Conservation (phyloP, 2,113 vertebrate species). For the Chionodraco myersi region DNA sequence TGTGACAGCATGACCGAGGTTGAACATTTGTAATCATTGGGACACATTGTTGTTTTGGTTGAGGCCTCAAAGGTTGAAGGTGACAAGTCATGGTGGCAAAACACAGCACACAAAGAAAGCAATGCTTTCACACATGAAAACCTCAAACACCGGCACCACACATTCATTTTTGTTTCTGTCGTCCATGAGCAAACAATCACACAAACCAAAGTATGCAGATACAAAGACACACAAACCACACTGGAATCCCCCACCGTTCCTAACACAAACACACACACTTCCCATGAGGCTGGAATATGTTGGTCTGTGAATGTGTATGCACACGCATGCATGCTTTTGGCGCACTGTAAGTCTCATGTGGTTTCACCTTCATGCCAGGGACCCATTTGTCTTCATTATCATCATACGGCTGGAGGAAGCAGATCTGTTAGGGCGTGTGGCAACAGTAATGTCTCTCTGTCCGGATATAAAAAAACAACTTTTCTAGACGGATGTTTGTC, state of each 20-base stretch:
- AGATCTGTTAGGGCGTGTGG: constrained; percentile 65
- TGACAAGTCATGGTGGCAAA: constrained; percentile 15
- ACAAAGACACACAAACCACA: constrained; percentile 42
- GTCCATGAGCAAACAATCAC: constrained; percentile 35
- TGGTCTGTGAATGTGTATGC: constrained; percentile 13
- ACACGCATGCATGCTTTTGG: constrained; percentile 18
- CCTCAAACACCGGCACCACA: constrained; percentile 6
- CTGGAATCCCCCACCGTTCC: constrained; percentile 23
- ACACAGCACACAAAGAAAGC: constrained; percentile 15
- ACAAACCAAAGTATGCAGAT: constrained; percentile 22
- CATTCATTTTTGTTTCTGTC: constrained; percentile 23
- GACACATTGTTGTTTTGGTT: constrained; percentile 9
- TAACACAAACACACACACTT: constrained; percentile 17
- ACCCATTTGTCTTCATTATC: constrained; percentile 78
- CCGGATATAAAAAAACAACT: constrained; percentile 54
- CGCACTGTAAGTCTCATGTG: constrained; percentile 63
- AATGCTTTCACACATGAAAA: constrained; percentile 8
- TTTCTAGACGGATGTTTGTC: constrained; percentile 62
- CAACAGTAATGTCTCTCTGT: constrained; percentile 60
- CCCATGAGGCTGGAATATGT: constrained; percentile 24
- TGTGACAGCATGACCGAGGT: constrained; percentile 13
- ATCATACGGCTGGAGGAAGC: constrained; percentile 61
- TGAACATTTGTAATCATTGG: constrained; percentile 42
- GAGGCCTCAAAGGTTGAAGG: constrained; percentile 17
- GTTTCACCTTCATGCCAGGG: constrained; percentile 65